These are phyloP conservation scores for Lycopodina hypogea DNA, from an alignment of 37 sponge, comb jelly and placozoan genomes.

Conservation along the genomic window DNA sequence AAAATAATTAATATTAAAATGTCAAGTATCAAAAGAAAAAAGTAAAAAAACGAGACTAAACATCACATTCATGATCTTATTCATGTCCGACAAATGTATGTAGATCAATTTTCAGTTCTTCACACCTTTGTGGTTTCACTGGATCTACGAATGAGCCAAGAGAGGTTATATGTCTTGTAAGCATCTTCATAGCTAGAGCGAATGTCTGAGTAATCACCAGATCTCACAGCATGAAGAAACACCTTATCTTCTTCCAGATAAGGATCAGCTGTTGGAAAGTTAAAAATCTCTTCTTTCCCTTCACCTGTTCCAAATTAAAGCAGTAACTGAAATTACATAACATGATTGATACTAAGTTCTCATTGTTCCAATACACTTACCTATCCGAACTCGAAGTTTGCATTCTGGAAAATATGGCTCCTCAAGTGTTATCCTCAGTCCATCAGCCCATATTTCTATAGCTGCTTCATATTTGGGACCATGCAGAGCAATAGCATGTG, in stretches of 20 bases:
- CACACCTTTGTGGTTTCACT: neutral
- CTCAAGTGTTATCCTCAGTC: slow-evolving; percentile 62
- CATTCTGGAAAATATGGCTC: slow-evolving; percentile 72
- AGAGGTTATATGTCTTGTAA: slow-evolving; percentile 64
- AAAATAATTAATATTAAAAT: too few species aligned
- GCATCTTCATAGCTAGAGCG: slow-evolving; percentile 72
- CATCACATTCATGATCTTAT: too few species aligned
- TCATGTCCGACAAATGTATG: too few species aligned
- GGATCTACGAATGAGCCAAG: slow-evolving; percentile 67
- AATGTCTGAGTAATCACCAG: slow-evolving; percentile 21
- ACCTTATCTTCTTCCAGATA: slow-evolving; percentile 69
- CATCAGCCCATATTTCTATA: slow-evolving; percentile 83
- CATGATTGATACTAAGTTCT: neutral
- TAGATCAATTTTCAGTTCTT: too few species aligned
- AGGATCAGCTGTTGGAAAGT: slow-evolving; percentile 73
- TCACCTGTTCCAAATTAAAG: slow-evolving; percentile 29
- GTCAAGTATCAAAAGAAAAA: too few species aligned
- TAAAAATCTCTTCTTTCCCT: slow-evolving; percentile 28
- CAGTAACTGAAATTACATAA: too few species aligned
- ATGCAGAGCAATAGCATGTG: slow-evolving; percentile 54
- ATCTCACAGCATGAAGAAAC: slow-evolving; percentile 61
- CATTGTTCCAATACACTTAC: slow-evolving; percentile 12
- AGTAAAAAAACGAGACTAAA: too few species aligned
- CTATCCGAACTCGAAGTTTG: slow-evolving; percentile 41
- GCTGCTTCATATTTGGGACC: slow-evolving; percentile 66